Evolutionary conservation across 2,113 vertebrate species (phyloP).

Genomic region (Motacilla alba): DNA sequence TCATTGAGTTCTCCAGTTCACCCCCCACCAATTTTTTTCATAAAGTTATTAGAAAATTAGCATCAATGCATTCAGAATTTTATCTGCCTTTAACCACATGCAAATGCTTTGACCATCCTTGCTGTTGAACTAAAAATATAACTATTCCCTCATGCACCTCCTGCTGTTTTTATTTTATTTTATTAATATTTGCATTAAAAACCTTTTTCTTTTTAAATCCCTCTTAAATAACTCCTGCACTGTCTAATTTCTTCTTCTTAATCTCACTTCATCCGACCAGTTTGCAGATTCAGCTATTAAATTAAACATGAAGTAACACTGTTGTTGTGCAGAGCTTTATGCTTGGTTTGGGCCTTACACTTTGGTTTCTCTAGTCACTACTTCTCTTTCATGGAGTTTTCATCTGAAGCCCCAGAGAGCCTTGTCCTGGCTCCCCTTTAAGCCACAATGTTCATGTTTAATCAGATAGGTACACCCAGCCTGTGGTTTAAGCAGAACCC

Average conservation of each 20-base stretch:
- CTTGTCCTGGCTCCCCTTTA: not conserved
- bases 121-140: not conserved
- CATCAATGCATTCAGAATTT: not conserved
- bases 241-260: not conserved
- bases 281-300: not conserved
- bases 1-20: not conserved
- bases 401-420: not conserved
- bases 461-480: not conserved
- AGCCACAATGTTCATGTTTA: not conserved
- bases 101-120: not conserved
- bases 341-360: not conserved
- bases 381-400: not conserved
- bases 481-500: not conserved
- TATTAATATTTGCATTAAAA: not conserved
- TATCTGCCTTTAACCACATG: not conserved
- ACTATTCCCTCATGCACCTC: not conserved
- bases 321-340: not conserved
- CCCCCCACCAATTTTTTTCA: fast-evolving
- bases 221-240: not conserved
- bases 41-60: not conserved
- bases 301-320: not conserved
- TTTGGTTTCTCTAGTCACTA: not conserved
- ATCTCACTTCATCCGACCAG: not conserved
- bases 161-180: not conserved
- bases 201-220: fast-evolving